A percentile compares a stretch with the other conserved stretches of the same genome.
Conservation (phyloP, 1,140 invertebrate genomes). For the Bathynomus jamesi region DNA sequence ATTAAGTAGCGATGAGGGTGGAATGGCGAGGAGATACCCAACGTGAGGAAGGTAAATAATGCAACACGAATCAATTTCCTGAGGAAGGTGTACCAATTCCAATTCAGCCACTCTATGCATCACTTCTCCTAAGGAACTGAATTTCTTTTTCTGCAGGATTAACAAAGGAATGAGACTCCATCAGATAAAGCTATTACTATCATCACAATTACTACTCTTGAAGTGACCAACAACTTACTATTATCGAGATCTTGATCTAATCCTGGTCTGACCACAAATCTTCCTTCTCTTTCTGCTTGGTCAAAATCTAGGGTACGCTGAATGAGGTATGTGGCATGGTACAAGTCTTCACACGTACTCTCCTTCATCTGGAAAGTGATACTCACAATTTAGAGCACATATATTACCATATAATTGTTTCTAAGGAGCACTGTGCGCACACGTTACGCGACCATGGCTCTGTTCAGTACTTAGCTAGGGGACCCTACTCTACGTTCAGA, state of each 20-base stretch:
- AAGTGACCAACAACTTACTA: slow-evolving; percentile 40
- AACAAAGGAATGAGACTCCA: neutral
- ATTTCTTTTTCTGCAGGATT: slow-evolving; percentile 24
- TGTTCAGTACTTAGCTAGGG: no score
- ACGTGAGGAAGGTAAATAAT: slow-evolving; percentile 73
- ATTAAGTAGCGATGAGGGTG: slow-evolving; percentile 42
- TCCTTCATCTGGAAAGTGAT: slow-evolving; percentile 40
- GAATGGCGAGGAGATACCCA: slow-evolving; percentile 64
- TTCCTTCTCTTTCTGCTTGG: slow-evolving; percentile 52
- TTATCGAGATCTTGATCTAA: slow-evolving; percentile 62
- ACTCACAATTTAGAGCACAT: slow-evolving; percentile 35
- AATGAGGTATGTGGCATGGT: slow-evolving; percentile 49
- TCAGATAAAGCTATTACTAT: neutral
- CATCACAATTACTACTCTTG: neutral
- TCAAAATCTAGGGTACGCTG: slow-evolving; percentile 59
- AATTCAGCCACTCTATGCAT: slow-evolving; percentile 51
- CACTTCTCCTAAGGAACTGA: slow-evolving; percentile 35
- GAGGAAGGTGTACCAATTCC: slow-evolving; percentile 58
- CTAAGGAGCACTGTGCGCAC: neutral
- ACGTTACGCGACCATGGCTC: no score
- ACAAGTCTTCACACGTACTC: slow-evolving; percentile 51
- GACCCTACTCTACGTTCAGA: no score
- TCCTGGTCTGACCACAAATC: slow-evolving; percentile 58
- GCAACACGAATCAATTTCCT: slow-evolving; percentile 58
- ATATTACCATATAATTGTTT: neutral